Evolutionary conservation across 2,888 invertebrate species (phyloP).

Genomic region (Chirona hameri): DNA sequence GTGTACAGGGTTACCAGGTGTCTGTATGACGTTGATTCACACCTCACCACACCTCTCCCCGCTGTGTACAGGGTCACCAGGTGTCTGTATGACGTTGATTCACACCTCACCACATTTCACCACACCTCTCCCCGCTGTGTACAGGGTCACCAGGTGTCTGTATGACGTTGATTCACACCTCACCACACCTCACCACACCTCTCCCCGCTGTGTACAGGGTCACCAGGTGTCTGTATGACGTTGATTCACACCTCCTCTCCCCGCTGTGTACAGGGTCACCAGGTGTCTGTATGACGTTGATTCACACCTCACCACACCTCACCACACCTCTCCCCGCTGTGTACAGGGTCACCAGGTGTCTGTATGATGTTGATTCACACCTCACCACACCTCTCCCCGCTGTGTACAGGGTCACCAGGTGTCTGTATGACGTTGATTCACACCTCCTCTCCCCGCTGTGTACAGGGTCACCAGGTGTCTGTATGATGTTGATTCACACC

Average conservation of each 20-base stretch:
- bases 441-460: background rate
- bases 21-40: conserved; percentile 35
- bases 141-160: conserved; percentile 35
- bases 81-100: conserved; percentile 37
- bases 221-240: conserved; percentile 38
- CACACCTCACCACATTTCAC: background rate
- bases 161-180: conserved; percentile 36
- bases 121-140: no score
- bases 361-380: conserved; percentile 34
- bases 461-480: conserved; percentile 35
- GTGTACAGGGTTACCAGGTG: conserved; percentile 31
- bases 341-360: conserved; percentile 34
- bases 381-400: background rate
- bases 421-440: conserved; percentile 36
- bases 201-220: background rate
- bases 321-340: no score
- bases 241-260: background rate
- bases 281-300: conserved; percentile 37
- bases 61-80: conserved; percentile 27
- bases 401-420: conserved; percentile 32
- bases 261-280: conserved; percentile 24
- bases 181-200: background rate
- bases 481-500: conserved; percentile 33
- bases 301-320: background rate
- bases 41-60: background rate